A percentile compares a stretch with the other conserved stretches of the same genome.
These are phyloP conservation scores for Gopherus evgoodei DNA, from an alignment of 2,113 vertebrate genomes.

Conservation along the genomic window DNA sequence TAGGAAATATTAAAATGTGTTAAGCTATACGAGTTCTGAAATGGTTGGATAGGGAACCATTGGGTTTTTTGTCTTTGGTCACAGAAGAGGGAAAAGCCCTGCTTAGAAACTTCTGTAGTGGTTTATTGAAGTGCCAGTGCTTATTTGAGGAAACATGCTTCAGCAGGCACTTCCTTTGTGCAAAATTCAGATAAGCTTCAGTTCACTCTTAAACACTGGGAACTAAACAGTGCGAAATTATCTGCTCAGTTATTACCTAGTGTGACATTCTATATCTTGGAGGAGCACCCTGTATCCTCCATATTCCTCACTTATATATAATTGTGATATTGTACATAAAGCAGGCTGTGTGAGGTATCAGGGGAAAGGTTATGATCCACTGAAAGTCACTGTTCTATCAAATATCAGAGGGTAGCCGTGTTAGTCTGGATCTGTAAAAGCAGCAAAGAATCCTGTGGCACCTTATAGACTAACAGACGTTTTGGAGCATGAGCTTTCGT, in stretches of 20 bases:
- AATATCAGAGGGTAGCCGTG: too few species aligned
- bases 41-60: conserved; percentile 33
- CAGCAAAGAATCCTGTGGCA: too few species aligned
- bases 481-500: too few species aligned
- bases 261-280: too few species aligned
- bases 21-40: conserved; percentile 8
- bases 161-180: conserved; percentile 61
- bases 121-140: conserved; percentile 70
- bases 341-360: too few species aligned
- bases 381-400: too few species aligned
- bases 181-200: conserved; percentile 45
- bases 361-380: too few species aligned
- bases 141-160: conserved; percentile 61
- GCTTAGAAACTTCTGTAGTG: conserved; percentile 31
- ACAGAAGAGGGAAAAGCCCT: conserved; percentile 30
- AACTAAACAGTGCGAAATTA: background rate
- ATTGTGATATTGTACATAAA: too few species aligned
- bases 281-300: too few species aligned
- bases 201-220: conserved; percentile 27
- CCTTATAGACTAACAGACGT: too few species aligned
- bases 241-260: background rate
- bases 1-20: conserved; percentile 24
- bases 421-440: too few species aligned
- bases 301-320: too few species aligned
- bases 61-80: conserved; percentile 20